Base-by-base conservation (phyloP, 2,113 vertebrate genomes). In the Rhinogobius similis region DNA sequence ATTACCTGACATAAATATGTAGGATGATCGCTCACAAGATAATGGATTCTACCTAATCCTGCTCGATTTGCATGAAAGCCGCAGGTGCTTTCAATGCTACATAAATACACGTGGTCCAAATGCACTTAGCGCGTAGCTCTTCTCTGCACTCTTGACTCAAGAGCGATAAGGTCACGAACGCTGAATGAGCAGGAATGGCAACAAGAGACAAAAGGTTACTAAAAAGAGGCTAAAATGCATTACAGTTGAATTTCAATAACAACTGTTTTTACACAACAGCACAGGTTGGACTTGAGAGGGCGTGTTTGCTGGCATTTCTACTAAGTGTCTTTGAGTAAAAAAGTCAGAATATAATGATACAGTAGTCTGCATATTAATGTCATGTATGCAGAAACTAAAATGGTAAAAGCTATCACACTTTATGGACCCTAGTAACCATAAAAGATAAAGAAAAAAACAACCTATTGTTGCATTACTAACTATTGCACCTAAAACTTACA, bases 41-140 rank as follows among this genome's bases (percentile, higher is more conserved):
- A 77, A 71, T 27, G 64, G 39, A 23, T 68, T 77, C 13, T 10
- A 21, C 11, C 64, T 53, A 67, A 72, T 74, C 62, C 1, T 55
- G 76, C 21, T 32, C 2, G 14, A 59, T 74, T 68, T 50, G 24
- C 44, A 67, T 62, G 29, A 43, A 67, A 67, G 32, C 65, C 16
- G 36, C 55, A 66, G 70, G 46, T 73, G 53, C 61, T 23, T 53
- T 13, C 14, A 32, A 21, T 1, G 10, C 26, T 10, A 68, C 27
- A 27, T 27, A 38, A 53, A 65, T 20, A 70, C n/a, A 46, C 38
- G 39, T 20, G 64, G 53, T 14, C 23, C 20, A 4, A 38, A 61
- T 69, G 59, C 2, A 24, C 62, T 38, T 18, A 66, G 5, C 46
- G 13, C 10, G n/a, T 38, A 39, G 36, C 10, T 61, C 29, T 50